Evolutionary conservation across 2,113 vertebrate species (phyloP), one percentile per base, ranked within the genome.

Genomic region (Nycticorax nycticorax): DNA sequence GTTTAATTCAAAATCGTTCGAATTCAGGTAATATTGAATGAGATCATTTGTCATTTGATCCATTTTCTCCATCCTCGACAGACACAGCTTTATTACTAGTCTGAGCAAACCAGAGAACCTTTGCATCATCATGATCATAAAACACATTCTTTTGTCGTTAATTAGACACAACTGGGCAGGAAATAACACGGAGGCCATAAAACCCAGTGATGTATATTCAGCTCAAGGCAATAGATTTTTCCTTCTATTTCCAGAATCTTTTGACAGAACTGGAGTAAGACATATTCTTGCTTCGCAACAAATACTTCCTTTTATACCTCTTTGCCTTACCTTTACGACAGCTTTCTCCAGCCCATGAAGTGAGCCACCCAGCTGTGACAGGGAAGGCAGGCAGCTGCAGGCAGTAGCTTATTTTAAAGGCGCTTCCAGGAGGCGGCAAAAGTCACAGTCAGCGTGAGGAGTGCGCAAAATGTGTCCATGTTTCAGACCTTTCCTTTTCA

Each of bases 91-190:
- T 95, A 95, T 95, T 91, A 66, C 66, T n/a, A 93, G 22, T 20
- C 60, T 83, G 89, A 94, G 75, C n/a, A 95, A 95, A 89, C 50
- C 37, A 47, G 85, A 92, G 79, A 94, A 88, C 80, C 64, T 94
- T 85, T 66, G 80, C 94, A 90, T 97, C 93, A 92, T 78, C 71
- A 41, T 92, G 89, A 93, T 68, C 92, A 96, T 96, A 96, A 97
- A 97, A 75, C 86, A 96, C 85, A 78, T 92, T 94, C 79, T 91
- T 90, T 66, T 96, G 92, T 93, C 92, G 92, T 97, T 97, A 97
- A 96, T 97, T 97, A 96, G 93, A 52, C 95, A 96, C 82, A 95
- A 89, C 78, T 92, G 93, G 80, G 82, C 76, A 94, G 75, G 85
- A 96, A 96, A 90, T 85, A 96, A 81, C 84, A 81, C 37, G 53